Conservation (phyloP, 2,113 vertebrate genomes). For the Ibidorhyncha struthersii region DNA sequence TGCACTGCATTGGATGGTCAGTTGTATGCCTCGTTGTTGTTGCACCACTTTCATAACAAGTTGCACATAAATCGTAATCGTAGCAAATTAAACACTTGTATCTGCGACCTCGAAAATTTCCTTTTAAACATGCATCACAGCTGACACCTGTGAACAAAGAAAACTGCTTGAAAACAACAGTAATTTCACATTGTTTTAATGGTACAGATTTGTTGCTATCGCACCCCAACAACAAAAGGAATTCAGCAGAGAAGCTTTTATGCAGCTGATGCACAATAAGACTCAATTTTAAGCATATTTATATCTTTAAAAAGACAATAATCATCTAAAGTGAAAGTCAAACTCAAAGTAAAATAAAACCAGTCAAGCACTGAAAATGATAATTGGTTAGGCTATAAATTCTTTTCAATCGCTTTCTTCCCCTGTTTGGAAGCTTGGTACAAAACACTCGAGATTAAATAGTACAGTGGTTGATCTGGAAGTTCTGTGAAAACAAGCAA, state of each 20-base stretch:
- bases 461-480: background rate
- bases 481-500: background rate
- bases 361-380: background rate
- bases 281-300: background rate
- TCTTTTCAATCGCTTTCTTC: background rate
- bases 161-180: background rate
- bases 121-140: constrained; percentile 87
- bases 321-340: background rate
- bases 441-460: background rate
- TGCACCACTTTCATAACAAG: constrained; percentile 99
- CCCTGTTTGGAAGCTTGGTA: background rate
- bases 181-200: background rate
- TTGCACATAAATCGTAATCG: constrained; percentile 98
- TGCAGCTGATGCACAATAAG: background rate
- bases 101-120: constrained; percentile 96
- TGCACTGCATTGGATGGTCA: constrained; percentile 99
- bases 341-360: background rate
- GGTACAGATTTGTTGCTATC: background rate
- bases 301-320: background rate
- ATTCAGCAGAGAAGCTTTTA: background rate
- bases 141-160: background rate
- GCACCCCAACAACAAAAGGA: background rate
- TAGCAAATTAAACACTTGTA: constrained; percentile 99
- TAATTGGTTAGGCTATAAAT: background rate
- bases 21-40: constrained; percentile 97